These are phyloP conservation scores for Hafferia zeledoni DNA, from an alignment of 2,797 vertebrate species.

Conservation along the genomic window DNA sequence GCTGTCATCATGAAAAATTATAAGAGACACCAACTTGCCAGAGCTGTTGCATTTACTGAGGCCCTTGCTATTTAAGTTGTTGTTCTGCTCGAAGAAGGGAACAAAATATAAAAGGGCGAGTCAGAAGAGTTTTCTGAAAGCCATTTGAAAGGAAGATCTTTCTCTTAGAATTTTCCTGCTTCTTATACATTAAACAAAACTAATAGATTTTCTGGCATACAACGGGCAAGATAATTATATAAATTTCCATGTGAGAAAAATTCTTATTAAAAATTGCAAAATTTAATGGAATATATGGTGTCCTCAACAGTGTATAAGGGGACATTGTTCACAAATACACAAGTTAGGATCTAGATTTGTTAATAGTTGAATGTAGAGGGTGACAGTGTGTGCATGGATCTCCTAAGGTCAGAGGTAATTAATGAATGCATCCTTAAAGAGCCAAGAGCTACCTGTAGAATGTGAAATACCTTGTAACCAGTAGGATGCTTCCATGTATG, in stretches of 20 bases:
- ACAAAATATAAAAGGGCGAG: neutral
- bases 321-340: neutral
- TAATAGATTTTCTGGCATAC: neutral
- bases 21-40: constrained; percentile 28
- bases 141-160: neutral
- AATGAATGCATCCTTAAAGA: no score
- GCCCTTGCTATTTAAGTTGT: neutral
- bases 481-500: no score
- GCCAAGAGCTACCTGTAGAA: no score
- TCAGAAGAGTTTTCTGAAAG: neutral
- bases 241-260: neutral
- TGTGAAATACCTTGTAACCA: no score
- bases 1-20: constrained; percentile 54
- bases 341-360: neutral
- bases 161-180: neutral
- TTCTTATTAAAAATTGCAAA: neutral
- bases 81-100: neutral
- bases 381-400: no score
- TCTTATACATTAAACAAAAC: neutral
- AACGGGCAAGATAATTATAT: neutral
- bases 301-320: neutral
- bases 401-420: no score
- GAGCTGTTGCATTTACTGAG: constrained; percentile 20
- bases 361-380: neutral
- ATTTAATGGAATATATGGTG: neutral